phyloP scores from a whole-genome alignment of 2,888 invertebrate species.

The Tuberolachnus salignus region DNA sequence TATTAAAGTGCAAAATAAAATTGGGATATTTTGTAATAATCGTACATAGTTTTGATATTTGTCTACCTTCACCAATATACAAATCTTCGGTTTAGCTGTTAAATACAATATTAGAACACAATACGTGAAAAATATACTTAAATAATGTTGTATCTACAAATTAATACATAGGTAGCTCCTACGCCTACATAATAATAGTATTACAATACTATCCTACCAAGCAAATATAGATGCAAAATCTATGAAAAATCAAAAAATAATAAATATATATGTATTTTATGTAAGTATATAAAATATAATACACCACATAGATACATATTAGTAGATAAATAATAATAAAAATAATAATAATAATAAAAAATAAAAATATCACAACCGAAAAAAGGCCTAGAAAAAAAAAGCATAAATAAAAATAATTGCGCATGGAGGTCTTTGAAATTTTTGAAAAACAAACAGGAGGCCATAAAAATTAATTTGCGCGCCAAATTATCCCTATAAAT shows the following conservation, averaged over 20 bases:
- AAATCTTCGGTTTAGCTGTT: conserved; percentile 57
- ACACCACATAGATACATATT: conserved; percentile 23
- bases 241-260: neutral
- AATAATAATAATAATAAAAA: conserved; percentile 1
- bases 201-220: conserved; percentile 18
- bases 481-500: conserved; percentile 20
- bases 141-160: conserved; percentile 56
- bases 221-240: conserved; percentile 23
- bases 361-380: conserved; percentile 55
- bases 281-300: neutral
- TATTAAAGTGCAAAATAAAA: conserved; percentile 36
- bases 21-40: conserved; percentile 19
- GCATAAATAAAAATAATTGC: conserved; percentile 31
- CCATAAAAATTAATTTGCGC: conserved; percentile 9
- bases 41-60: conserved; percentile 17
- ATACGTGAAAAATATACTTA: conserved; percentile 58
- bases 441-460: neutral
- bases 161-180: conserved; percentile 48
- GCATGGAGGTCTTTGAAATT: conserved; percentile 17
- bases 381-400: conserved; percentile 34
- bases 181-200: conserved; percentile 24
- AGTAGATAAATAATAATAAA: neutral
- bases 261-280: neutral
- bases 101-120: conserved; percentile 58
- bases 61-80: conserved; percentile 54